These are phyloP conservation scores for Mythimna albipuncta DNA, from an alignment of 2,888 invertebrate species.

Conservation along the genomic window DNA sequence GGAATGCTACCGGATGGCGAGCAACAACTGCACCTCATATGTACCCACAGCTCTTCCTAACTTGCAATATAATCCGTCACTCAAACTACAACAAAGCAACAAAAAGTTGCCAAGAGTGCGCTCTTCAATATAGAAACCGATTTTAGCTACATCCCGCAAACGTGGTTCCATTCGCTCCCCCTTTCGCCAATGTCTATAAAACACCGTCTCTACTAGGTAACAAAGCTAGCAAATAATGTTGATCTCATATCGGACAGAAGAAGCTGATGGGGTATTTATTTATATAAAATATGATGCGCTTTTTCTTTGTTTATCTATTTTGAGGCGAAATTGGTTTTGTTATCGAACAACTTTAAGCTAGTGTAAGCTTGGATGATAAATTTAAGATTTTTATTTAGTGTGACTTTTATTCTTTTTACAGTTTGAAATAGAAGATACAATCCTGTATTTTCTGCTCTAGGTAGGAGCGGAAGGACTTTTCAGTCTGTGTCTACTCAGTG, in stretches of 20 bases:
- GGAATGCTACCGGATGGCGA: no score
- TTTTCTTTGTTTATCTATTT: conserved; percentile 49
- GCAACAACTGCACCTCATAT: no score
- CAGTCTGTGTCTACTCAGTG: no score
- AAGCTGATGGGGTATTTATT: conserved; percentile 68
- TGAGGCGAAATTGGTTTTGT: conserved; percentile 22
- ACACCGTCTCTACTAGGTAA: conserved; percentile 75
- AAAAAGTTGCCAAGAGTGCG: conserved; percentile 31
- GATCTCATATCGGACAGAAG: conserved; percentile 70
- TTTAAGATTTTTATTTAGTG: background rate
- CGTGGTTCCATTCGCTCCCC: conserved; percentile 74
- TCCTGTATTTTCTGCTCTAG: no score
- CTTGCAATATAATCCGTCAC: background rate
- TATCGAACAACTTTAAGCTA: conserved; percentile 1
- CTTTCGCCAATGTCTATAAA: conserved; percentile 80
- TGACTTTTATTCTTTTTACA: no score
- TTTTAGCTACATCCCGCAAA: conserved; percentile 71
- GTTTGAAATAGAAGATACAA: no score
- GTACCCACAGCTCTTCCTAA: no score
- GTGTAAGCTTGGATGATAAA: background rate
- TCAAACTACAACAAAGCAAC: background rate
- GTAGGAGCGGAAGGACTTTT: no score
- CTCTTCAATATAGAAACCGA: conserved; percentile 56
- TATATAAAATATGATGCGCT: conserved; percentile 61
- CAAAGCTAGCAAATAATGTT: conserved; percentile 74